Conservation (phyloP, 23 tunicate species). For the Trididemnum miniatum region DNA sequence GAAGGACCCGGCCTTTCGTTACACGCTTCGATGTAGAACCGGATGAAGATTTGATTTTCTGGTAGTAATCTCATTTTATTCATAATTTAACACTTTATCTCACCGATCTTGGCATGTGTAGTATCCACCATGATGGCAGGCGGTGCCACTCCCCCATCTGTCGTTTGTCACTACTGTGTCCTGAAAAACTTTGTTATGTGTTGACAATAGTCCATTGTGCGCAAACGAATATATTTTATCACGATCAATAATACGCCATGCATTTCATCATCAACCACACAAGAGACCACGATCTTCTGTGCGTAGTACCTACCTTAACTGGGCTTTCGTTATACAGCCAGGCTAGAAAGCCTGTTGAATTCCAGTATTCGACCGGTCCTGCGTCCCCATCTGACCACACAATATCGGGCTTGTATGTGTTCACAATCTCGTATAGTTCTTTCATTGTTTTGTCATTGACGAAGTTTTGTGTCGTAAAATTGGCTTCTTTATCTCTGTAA, state of each 20-base stretch:
- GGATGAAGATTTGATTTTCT: too few species aligned
- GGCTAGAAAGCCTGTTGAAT: slow-evolving; percentile 72
- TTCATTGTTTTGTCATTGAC: slow-evolving; percentile 62
- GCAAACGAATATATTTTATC: too few species aligned
- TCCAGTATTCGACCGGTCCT: slow-evolving; percentile 71
- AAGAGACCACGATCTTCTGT: too few species aligned
- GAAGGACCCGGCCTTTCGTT: too few species aligned
- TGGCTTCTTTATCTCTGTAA: slow-evolving; percentile 68
- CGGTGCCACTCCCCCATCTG: slow-evolving; percentile 70
- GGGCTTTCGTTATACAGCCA: slow-evolving; percentile 91
- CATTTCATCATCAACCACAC: too few species aligned
- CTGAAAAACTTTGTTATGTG: too few species aligned
- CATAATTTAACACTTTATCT: too few species aligned
- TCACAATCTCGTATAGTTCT: slow-evolving; percentile 85
- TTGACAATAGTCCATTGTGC: too few species aligned
- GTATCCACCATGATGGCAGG: slow-evolving; percentile 78
- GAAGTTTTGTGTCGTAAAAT: slow-evolving; percentile 51
- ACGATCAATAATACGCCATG: too few species aligned
- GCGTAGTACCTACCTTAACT: slow-evolving; percentile 56
- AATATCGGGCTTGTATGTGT: slow-evolving; percentile 75
- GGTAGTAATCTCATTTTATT: too few species aligned
- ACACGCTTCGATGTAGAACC: too few species aligned
- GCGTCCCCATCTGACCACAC: slow-evolving; percentile 80
- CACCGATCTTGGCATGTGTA: slow-evolving; percentile 66
- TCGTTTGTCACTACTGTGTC: slow-evolving; percentile 76